phyloP scores from a whole-genome alignment of 2,797 vertebrate genomes.

The Notamacropus eugenii region DNA sequence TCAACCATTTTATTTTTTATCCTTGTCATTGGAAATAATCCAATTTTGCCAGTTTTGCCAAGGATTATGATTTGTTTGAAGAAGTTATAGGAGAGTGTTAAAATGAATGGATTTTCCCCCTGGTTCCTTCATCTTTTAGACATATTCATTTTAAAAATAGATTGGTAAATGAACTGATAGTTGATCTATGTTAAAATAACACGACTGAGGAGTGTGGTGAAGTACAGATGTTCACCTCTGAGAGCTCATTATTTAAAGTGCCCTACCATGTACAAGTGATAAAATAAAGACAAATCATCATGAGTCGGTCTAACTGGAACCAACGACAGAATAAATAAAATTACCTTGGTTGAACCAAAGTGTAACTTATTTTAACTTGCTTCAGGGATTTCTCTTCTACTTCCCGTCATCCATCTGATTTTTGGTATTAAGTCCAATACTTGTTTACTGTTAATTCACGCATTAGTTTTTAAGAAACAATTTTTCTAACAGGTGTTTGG shows the following conservation, averaged over 20 bases:
- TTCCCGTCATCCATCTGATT: background rate
- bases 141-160: background rate
- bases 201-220: background rate
- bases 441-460: constrained; percentile 11
- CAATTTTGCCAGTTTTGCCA: background rate
- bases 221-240: background rate
- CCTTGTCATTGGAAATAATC: background rate
- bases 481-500: background rate
- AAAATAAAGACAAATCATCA: background rate
- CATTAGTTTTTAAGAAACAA: background rate
- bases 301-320: background rate
- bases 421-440: background rate
- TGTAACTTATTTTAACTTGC: background rate
- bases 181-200: background rate
- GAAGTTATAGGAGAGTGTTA: constrained; percentile 8
- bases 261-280: background rate
- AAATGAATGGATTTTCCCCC: background rate
- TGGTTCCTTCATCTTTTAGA: background rate
- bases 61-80: background rate
- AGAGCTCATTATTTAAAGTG: background rate
- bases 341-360: background rate
- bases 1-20: background rate
- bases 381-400: background rate
- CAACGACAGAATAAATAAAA: constrained; percentile 11
- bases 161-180: background rate